Percentiles rank a stretch among this genome's conserved stretches.
These are phyloP conservation scores for Oeneis ivallda DNA, from an alignment of 2,888 invertebrate genomes.

Conservation along the genomic window DNA sequence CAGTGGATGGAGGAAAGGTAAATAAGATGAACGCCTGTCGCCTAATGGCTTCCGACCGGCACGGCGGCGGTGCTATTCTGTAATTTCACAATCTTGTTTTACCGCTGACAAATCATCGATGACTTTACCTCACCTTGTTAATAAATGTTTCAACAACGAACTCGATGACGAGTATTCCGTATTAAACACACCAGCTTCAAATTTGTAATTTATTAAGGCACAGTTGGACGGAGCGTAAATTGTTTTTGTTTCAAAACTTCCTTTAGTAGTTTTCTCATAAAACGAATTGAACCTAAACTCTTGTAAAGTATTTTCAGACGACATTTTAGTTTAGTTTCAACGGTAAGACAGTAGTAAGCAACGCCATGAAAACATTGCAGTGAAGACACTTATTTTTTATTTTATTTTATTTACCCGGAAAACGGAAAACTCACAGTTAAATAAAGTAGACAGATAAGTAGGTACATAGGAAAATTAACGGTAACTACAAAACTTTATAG, in stretches of 20 bases:
- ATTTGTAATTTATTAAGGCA: conserved; percentile 4
- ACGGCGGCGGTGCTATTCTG: background rate
- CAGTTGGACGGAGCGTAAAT: background rate
- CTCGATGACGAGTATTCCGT: background rate
- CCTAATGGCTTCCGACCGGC: background rate
- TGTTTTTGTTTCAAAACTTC: background rate
- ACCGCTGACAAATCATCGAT: background rate
- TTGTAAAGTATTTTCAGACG: background rate
- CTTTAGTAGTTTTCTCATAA: background rate
- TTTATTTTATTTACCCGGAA: too few relatives aligned
- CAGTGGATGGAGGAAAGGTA: background rate
- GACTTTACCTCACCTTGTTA: background rate
- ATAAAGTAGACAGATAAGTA: too few relatives aligned
- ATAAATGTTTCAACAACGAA: background rate
- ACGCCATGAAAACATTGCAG: too few relatives aligned
- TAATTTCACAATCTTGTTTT: background rate
- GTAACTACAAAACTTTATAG: too few relatives aligned
- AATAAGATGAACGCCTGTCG: conserved; percentile 9
- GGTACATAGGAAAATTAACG: too few relatives aligned
- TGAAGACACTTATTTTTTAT: too few relatives aligned
- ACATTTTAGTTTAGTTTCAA: too few relatives aligned
- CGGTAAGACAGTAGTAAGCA: too few relatives aligned
- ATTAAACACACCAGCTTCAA: background rate
- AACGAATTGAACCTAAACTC: background rate
- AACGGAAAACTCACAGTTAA: too few relatives aligned